Percentiles rank a stretch among this genome's conserved stretches.
Conservation (phyloP, 1,140 invertebrate genomes). For the Trissolcus basalis region DNA sequence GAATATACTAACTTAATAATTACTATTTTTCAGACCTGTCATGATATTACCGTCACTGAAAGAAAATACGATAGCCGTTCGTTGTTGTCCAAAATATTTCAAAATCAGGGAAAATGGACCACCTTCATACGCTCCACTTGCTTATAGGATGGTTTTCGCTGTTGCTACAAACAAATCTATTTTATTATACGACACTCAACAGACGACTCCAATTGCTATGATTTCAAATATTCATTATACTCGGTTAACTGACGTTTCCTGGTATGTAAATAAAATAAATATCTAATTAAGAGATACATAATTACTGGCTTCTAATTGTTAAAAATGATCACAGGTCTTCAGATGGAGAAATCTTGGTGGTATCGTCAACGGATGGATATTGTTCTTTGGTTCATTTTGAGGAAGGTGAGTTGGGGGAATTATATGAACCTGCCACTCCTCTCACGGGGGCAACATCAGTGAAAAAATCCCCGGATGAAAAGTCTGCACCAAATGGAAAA, state of each 20-base stretch:
- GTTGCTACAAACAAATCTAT: slow-evolving; percentile 92
- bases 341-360: slow-evolving; percentile 87
- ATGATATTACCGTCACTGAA: slow-evolving; percentile 86
- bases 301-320: too few species aligned
- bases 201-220: slow-evolving; percentile 87
- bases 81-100: slow-evolving; percentile 89
- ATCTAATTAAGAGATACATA: too few species aligned
- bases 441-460: slow-evolving; percentile 36
- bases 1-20: not conserved
- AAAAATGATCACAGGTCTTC: slow-evolving; percentile 79
- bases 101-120: slow-evolving; percentile 79
- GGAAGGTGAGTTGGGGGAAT: slow-evolving; percentile 87
- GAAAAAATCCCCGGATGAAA: slow-evolving; percentile 57
- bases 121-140: slow-evolving; percentile 78
- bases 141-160: slow-evolving; percentile 92
- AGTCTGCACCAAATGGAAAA: slow-evolving; percentile 8
- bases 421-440: slow-evolving; percentile 72
- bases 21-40: slow-evolving; percentile 81
- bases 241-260: slow-evolving; percentile 91
- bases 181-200: slow-evolving; percentile 94
- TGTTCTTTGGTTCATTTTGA: slow-evolving; percentile 93
- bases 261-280: slow-evolving; percentile 76
- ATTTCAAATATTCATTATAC: slow-evolving; percentile 96
- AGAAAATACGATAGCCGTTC: slow-evolving; percentile 86
- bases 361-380: slow-evolving; percentile 96